phyloP scores from a whole-genome alignment of 2,797 vertebrate genomes.

The Hyperoplus lanceolatus region DNA sequence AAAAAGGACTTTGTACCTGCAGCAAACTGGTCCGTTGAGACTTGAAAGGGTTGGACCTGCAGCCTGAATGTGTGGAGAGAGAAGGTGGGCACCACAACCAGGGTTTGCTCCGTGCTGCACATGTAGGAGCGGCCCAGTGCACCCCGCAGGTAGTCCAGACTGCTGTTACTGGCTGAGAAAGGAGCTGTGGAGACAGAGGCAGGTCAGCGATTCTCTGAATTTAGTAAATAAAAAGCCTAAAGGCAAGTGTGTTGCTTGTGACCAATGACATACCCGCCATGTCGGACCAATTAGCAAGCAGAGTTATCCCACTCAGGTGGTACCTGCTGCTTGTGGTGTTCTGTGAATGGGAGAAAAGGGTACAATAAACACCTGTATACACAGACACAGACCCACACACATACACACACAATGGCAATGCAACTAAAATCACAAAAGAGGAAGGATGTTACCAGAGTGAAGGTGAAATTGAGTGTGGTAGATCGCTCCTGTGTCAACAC shows the following conservation, averaged over 20 bases:
- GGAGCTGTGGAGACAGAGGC: slow-evolving; percentile 62
- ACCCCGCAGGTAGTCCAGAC: slow-evolving; percentile 87
- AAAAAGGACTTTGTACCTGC: slow-evolving; percentile 82
- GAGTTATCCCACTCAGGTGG: slow-evolving; percentile 77
- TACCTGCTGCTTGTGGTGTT: slow-evolving; percentile 83
- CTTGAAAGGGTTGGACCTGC: slow-evolving; percentile 92
- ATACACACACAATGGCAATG: neutral
- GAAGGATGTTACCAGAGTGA: slow-evolving; percentile 84
- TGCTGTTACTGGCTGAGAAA: slow-evolving; percentile 79
- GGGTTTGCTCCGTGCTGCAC: slow-evolving; percentile 89
- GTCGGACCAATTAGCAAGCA: slow-evolving; percentile 76
- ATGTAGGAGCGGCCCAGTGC: slow-evolving; percentile 91
- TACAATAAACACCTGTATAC: neutral
- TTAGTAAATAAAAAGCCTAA: neutral
- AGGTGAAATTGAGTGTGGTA: slow-evolving; percentile 82
- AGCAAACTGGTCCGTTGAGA: slow-evolving; percentile 89
- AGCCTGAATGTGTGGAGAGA: slow-evolving; percentile 90
- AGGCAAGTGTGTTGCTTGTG: no score
- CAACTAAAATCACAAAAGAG: neutral
- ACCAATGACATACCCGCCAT: slow-evolving; percentile 72
- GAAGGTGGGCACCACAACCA: slow-evolving; percentile 81
- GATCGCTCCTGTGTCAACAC: slow-evolving; percentile 76
- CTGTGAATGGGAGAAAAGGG: slow-evolving; percentile 57
- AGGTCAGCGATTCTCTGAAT: neutral
- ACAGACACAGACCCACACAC: neutral